These are phyloP conservation scores for Anomalospiza imberbis DNA, from an alignment of 2,797 vertebrate genomes.

Conservation along the genomic window DNA sequence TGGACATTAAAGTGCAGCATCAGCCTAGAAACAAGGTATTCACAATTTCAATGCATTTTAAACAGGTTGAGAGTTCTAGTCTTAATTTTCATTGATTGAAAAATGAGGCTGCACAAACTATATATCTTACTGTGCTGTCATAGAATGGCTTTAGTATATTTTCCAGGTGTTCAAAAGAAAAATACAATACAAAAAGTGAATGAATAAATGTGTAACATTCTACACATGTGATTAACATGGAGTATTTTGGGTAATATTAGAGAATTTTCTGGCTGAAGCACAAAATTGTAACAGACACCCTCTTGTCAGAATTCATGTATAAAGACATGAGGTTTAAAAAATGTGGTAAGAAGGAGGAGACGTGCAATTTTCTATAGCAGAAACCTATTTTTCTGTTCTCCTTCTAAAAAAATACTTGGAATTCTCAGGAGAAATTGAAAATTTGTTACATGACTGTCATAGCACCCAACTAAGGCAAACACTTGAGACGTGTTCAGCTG, in stretches of 20 bases:
- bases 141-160: neutral
- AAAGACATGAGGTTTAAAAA: neutral
- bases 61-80: neutral
- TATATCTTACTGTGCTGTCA: neutral
- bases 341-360: neutral
- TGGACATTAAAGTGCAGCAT: neutral
- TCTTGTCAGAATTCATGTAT: neutral
- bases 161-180: neutral
- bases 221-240: neutral
- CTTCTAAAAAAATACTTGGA: neutral
- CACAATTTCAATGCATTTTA: conserved; percentile 43
- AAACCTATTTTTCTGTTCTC: neutral
- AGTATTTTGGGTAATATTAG: neutral
- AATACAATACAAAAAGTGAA: neutral
- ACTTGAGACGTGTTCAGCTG: neutral
- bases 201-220: neutral
- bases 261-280: neutral
- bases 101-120: neutral
- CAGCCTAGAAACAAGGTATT: neutral
- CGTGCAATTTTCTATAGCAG: neutral
- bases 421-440: neutral
- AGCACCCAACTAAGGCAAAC: fast-evolving
- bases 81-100: conserved; percentile 14
- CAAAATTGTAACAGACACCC: neutral
- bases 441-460: neutral